Evolutionary conservation across 2,888 invertebrate species (phyloP), one percentile per base, ranked within the genome.

Genomic region (Melanostoma mellinum): DNA sequence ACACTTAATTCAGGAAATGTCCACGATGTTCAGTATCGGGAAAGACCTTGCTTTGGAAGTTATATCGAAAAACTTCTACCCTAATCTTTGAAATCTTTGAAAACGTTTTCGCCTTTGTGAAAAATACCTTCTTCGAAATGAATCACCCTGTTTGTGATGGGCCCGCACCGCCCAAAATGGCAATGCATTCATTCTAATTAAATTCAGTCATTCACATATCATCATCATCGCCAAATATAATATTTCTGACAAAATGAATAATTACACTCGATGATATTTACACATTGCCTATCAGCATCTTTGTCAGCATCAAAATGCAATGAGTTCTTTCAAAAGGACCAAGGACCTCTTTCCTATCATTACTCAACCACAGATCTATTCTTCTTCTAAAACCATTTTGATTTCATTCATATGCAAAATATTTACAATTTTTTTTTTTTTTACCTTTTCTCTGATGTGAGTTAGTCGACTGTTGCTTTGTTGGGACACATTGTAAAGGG

Each of bases 341-440:
- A 56, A 72, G 72, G 77, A 73, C 68, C 55, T 68, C 50, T 55
- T 56, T 36, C 6, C 20, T 53, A 46, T 81, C 80, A 81, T 81
- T 75, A 79, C 65, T 79, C 79, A 84, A 71, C 84, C 84, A 61
- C 84, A 84, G 79, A 79, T 84, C 84, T 74, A 84, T 84, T 84
- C 74, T 63, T 56, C 63, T 56, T 61, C 36, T 61, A 42, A 42
- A 77, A 50, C 33, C 72, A 74, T 84, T 84, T 74, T 65, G 74
- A 79, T 75, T 63, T 58, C 74, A 84, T 84, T 84, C 84, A 79
- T 84, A 84, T 84, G 84, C 84, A 75, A 84, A 84, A 84, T 75
- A 74, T 79, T 79, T 74, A 53, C 52, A 72, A 50, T 56, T 73
- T 53, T 72, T 69, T 53, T 60, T 20, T 40, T 48, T 10, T 46